Conservation (phyloP, 2,113 vertebrate genomes). For the Glaucidium brasilianum region DNA sequence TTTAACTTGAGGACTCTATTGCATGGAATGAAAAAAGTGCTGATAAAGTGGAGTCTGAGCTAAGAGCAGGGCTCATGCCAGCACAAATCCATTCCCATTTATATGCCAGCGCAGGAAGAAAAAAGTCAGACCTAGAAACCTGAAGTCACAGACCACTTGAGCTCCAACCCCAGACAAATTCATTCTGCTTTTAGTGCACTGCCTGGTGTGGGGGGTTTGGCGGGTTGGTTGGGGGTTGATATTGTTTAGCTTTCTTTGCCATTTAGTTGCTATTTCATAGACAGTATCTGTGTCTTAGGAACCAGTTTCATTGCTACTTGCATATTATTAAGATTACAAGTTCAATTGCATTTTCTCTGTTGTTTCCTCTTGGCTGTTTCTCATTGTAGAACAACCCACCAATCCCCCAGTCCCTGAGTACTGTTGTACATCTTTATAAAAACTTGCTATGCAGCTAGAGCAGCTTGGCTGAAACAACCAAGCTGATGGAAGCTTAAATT, state of each 20-base stretch:
- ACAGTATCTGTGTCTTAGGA: neutral
- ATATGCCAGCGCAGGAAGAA: accelerated
- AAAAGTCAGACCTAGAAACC: neutral
- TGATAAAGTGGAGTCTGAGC: neutral
- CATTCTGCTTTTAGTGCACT: neutral
- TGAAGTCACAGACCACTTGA: neutral
- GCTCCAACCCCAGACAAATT: neutral
- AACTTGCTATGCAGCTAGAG: accelerated
- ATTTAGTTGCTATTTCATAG: neutral
- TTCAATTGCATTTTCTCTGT: neutral
- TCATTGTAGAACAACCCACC: neutral
- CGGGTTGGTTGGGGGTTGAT: neutral
- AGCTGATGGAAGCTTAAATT: neutral
- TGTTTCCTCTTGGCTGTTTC: neutral
- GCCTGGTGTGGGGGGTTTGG: neutral
- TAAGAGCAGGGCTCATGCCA: neutral
- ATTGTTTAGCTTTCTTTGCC: neutral
- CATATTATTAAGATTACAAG: neutral
- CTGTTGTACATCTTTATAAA: neutral
- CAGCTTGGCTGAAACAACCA: neutral
- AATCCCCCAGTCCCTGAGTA: accelerated
- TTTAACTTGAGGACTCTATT: neutral
- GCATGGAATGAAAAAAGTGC: neutral
- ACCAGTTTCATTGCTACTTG: neutral
- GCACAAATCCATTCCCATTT: neutral